These are phyloP conservation scores for Tricholauxania praeusta DNA, from an alignment of 2,888 invertebrate genomes.

Conservation along the genomic window DNA sequence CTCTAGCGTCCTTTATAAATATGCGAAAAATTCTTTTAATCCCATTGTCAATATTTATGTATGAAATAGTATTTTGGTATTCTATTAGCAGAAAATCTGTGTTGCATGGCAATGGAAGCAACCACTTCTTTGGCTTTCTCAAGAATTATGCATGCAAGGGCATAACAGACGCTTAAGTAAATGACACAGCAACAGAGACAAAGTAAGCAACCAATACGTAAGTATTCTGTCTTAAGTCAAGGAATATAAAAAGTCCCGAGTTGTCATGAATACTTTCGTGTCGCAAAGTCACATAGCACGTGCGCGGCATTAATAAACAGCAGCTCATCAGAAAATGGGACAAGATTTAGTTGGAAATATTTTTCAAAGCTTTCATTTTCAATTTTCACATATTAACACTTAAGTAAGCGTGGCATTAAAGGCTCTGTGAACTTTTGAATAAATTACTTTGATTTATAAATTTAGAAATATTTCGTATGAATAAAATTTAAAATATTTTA, in stretches of 20 bases:
- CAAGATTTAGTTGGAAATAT: too few relatives aligned
- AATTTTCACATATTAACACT: too few relatives aligned
- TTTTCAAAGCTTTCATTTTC: too few relatives aligned
- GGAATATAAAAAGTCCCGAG: neutral
- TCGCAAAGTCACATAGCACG: neutral
- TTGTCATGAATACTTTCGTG: neutral
- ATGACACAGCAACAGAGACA: neutral
- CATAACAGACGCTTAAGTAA: constrained; percentile 13
- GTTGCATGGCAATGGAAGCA: too few relatives aligned
- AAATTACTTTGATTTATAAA: too few relatives aligned
- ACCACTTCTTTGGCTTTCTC: neutral
- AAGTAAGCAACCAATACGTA: too few relatives aligned
- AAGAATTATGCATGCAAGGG: neutral
- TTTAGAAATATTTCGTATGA: too few relatives aligned
- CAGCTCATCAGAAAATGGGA: neutral
- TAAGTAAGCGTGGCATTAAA: too few relatives aligned
- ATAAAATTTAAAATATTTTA: neutral
- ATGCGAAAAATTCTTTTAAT: constrained; percentile 14
- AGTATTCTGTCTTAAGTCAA: too few relatives aligned
- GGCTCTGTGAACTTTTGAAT: too few relatives aligned
- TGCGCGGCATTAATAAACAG: neutral
- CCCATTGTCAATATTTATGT: constrained; percentile 28
- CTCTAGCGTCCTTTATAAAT: neutral
- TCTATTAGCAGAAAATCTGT: too few relatives aligned
- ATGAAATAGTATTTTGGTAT: too few relatives aligned